Evolutionary conservation across 2,113 vertebrate genomes (phyloP).

Genomic region (Lethenteron reissneri): DNA sequence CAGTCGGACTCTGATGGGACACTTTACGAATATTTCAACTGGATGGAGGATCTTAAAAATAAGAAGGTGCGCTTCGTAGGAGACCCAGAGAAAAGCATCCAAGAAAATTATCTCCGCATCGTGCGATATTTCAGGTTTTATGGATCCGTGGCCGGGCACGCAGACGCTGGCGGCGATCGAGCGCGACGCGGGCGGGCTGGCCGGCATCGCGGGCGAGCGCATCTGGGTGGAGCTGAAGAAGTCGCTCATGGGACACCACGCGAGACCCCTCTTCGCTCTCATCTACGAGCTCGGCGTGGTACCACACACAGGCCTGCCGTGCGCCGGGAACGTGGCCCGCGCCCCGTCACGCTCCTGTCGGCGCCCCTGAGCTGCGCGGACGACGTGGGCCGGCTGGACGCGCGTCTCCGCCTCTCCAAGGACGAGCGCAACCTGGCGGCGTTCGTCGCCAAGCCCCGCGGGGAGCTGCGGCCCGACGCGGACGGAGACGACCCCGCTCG

Average conservation of each 20-base stretch:
- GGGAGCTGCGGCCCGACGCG: slow-evolving; percentile 35
- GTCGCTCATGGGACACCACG: slow-evolving; percentile 46
- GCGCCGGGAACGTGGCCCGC: slow-evolving; percentile 19
- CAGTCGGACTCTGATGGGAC: slow-evolving; percentile 73
- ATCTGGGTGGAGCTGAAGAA: slow-evolving; percentile 94
- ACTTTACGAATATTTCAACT: slow-evolving; percentile 69
- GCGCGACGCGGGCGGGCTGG: slow-evolving; percentile 46
- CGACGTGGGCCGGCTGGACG: slow-evolving; percentile 52
- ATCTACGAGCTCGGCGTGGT: slow-evolving; percentile 51
- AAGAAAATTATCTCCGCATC: slow-evolving; percentile 81
- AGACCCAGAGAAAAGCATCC: slow-evolving; percentile 47
- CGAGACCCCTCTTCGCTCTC: slow-evolving; percentile 44
- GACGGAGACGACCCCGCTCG: slow-evolving; percentile 16
- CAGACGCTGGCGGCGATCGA: slow-evolving; percentile 50
- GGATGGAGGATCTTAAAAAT: slow-evolving; percentile 63
- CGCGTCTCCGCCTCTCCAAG: slow-evolving; percentile 61
- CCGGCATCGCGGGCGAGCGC: slow-evolving; percentile 63
- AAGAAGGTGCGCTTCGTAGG: slow-evolving; percentile 66
- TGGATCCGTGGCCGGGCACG: slow-evolving; percentile 35
- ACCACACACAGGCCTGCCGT: slow-evolving; percentile 44
- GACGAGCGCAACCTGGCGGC: slow-evolving; percentile 62
- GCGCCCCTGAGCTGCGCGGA: slow-evolving; percentile 37
- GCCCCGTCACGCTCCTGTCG: slow-evolving; percentile 60
- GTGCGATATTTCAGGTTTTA: slow-evolving; percentile 90
- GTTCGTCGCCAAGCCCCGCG: slow-evolving; percentile 54